phyloP scores from a whole-genome alignment of 1,140 invertebrate genomes.

The Musca vetustissima region DNA sequence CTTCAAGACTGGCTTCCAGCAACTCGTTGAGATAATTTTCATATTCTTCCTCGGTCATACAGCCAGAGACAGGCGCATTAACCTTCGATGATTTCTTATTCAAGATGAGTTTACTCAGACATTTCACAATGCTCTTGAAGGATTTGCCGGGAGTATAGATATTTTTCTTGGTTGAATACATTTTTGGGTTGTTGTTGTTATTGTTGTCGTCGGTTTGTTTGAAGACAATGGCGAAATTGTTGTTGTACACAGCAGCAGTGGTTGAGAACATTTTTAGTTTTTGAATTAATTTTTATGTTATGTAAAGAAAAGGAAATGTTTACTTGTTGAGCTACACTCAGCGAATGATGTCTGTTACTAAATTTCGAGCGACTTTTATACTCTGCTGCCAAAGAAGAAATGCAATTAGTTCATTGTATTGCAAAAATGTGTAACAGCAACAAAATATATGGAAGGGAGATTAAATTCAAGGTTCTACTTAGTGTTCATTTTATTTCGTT shows the following conservation, averaged over 20 bases:
- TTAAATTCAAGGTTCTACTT: too few species aligned
- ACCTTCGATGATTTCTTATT: not conserved
- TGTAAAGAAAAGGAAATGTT: too few species aligned
- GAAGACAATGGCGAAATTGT: too few species aligned
- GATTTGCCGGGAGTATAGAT: not conserved
- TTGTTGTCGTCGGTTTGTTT: too few species aligned
- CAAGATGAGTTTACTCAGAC: not conserved
- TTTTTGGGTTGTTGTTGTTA: not conserved
- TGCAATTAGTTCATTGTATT: not conserved
- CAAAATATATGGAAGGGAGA: too few species aligned
- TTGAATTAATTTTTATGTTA: too few species aligned
- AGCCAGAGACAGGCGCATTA: not conserved
- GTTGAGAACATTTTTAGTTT: not conserved
- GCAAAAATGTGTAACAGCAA: too few species aligned
- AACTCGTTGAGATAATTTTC: constrained; percentile 5
- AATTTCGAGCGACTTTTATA: not conserved
- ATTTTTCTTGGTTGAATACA: not conserved
- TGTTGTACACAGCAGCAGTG: not conserved
- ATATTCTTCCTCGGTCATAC: not conserved
- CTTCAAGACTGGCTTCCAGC: not conserved
- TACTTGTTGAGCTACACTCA: not conserved
- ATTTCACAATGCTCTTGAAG: not conserved
- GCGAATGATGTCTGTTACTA: not conserved
- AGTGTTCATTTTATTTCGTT: not conserved
- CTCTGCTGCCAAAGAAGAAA: not conserved